These are phyloP conservation scores for Achlya flavicornis DNA, from an alignment of 2,888 invertebrate species.

Conservation along the genomic window DNA sequence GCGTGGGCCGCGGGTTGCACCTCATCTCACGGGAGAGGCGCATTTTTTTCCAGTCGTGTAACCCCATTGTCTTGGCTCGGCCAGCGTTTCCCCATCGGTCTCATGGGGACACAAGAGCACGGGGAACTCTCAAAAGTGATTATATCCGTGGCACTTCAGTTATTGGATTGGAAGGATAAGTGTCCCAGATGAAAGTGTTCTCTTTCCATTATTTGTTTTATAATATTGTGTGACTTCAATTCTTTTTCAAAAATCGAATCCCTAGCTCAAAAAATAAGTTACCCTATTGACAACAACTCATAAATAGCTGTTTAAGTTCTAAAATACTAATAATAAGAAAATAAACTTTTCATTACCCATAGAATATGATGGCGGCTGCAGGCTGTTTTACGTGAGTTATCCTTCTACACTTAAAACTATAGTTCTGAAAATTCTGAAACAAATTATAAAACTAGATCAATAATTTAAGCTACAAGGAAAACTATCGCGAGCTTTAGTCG, in stretches of 20 bases:
- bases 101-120: slow-evolving; percentile 37
- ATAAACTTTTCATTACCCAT: too few relatives aligned
- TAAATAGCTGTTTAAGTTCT: too few relatives aligned
- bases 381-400: too few relatives aligned
- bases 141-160: slow-evolving; percentile 49
- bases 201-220: slow-evolving; percentile 2
- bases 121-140: slow-evolving; percentile 52
- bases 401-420: too few relatives aligned
- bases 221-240: background rate
- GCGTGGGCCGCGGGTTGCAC: slow-evolving; percentile 28
- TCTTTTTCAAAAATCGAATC: background rate
- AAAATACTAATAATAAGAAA: too few relatives aligned
- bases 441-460: too few relatives aligned
- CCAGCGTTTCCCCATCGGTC: slow-evolving; percentile 39
- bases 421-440: too few relatives aligned
- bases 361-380: too few relatives aligned
- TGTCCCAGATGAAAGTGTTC: slow-evolving; percentile 22
- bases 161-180: slow-evolving; percentile 41
- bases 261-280: too few relatives aligned
- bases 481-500: too few relatives aligned
- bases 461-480: too few relatives aligned
- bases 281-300: too few relatives aligned
- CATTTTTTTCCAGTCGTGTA: slow-evolving; percentile 41
- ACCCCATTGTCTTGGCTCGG: slow-evolving; percentile 47
- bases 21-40: slow-evolving; percentile 37